Evolutionary conservation across 2,113 vertebrate genomes (phyloP).

Genomic region (Raja brachyura): DNA sequence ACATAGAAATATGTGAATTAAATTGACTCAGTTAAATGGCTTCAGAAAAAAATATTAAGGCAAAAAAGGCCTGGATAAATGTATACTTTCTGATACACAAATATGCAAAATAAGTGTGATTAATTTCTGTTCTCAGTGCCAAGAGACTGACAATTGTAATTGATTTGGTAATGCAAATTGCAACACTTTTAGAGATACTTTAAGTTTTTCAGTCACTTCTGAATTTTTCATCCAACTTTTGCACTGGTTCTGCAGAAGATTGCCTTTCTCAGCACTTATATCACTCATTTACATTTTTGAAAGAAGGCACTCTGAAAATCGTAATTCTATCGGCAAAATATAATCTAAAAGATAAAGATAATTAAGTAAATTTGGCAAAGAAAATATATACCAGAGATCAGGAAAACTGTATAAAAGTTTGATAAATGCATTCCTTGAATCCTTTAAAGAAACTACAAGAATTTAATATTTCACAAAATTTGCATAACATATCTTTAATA

Average conservation of each 20-base stretch:
- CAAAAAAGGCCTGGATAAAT: not conserved
- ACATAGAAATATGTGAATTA: too few relatives aligned
- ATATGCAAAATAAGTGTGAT: not conserved
- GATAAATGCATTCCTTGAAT: constrained; percentile 6
- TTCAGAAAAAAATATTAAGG: not conserved
- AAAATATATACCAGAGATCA: not conserved
- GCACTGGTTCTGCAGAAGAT: not conserved
- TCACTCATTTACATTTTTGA: not conserved
- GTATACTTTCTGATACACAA: not conserved
- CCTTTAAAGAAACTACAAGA: not conserved
- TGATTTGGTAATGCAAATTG: not conserved
- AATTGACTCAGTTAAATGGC: not conserved
- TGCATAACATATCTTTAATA: not conserved
- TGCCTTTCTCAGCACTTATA: not conserved
- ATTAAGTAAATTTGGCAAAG: not conserved
- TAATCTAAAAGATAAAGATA: not conserved
- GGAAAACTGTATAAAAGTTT: not conserved
- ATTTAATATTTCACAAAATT: not conserved
- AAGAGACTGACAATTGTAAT: not conserved
- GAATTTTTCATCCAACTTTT: not conserved
- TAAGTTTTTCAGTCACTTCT: not conserved
- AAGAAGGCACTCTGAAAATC: not conserved
- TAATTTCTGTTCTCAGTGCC: not conserved
- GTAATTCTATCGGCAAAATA: not conserved
- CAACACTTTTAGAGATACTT: not conserved